phyloP scores from a whole-genome alignment of 2,888 invertebrate species.

The Melolontha melolontha region DNA sequence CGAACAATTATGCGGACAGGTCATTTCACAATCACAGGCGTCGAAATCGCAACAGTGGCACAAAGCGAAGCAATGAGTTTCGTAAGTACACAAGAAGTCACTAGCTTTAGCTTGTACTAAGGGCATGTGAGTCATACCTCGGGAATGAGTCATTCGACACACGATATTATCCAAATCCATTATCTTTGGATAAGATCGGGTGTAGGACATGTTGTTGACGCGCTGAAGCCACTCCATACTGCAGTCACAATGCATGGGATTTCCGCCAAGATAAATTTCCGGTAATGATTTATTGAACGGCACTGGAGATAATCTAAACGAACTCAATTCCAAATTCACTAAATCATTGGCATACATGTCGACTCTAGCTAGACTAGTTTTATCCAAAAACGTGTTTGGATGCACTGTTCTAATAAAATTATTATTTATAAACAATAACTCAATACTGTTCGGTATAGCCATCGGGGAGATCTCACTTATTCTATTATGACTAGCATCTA shows the following conservation, averaged over 20 bases:
- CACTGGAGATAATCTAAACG: slow-evolving; percentile 81
- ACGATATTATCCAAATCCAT: slow-evolving; percentile 90
- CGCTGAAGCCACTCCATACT: slow-evolving; percentile 95
- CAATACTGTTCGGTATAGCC: slow-evolving; percentile 89
- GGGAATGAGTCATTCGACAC: slow-evolving; percentile 87
- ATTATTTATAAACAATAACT: slow-evolving; percentile 89
- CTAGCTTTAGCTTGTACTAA: slow-evolving; percentile 81
- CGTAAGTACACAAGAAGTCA: slow-evolving; percentile 92
- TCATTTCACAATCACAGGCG: slow-evolving; percentile 97
- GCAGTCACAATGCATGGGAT: slow-evolving; percentile 95
- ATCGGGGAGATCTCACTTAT: slow-evolving; percentile 85
- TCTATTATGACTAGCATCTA: slow-evolving; percentile 91
- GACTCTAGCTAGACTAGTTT: slow-evolving; percentile 85
- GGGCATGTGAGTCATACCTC: slow-evolving; percentile 83
- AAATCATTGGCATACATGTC: slow-evolving; percentile 92
- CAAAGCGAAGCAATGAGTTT: slow-evolving; percentile 92
- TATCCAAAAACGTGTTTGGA: slow-evolving; percentile 88
- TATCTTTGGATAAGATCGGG: slow-evolving; percentile 86
- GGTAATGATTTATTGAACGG: slow-evolving; percentile 81
- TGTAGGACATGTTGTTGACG: slow-evolving; percentile 86
- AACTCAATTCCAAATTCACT: slow-evolving; percentile 84
- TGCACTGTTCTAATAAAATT: slow-evolving; percentile 85
- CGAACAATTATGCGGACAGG: slow-evolving; percentile 92
- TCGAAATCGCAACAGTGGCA: slow-evolving; percentile 98
- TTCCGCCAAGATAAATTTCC: slow-evolving; percentile 91